Evolutionary conservation across 1,140 invertebrate species (phyloP).

Genomic region (Notospermus geniculatus): DNA sequence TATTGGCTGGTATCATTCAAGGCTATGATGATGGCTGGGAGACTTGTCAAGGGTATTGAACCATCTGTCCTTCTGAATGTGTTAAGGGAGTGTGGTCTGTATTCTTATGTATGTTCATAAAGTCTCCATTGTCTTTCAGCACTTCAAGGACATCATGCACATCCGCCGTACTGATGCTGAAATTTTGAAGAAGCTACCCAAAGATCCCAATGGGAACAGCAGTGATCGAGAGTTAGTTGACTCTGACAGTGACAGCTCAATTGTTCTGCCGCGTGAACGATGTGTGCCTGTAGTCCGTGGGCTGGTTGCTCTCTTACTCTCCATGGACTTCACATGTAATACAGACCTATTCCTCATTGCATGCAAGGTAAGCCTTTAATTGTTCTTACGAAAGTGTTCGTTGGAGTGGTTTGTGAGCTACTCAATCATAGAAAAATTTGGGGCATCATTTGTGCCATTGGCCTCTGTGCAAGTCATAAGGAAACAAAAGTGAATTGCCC

Average conservation of each 20-base stretch:
- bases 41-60: too few relatives aligned
- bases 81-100: too few relatives aligned
- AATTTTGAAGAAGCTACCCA: slow-evolving; percentile 36
- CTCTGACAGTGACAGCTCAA: slow-evolving; percentile 18
- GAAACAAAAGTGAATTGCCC: too few relatives aligned
- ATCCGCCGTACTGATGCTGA: slow-evolving; percentile 50
- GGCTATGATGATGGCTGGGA: too few relatives aligned
- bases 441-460: too few relatives aligned
- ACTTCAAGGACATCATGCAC: slow-evolving; percentile 57
- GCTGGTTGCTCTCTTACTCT: slow-evolving; percentile 73
- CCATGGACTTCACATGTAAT: slow-evolving; percentile 78
- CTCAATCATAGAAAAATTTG: too few relatives aligned
- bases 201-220: slow-evolving; percentile 54
- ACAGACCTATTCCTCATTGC: slow-evolving; percentile 80
- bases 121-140: slow-evolving; percentile 41
- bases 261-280: slow-evolving; percentile 44
- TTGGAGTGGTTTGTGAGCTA: too few relatives aligned
- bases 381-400: too few relatives aligned
- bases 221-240: slow-evolving; percentile 26
- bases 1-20: too few relatives aligned
- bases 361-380: slow-evolving; percentile 64
- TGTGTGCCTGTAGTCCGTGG: slow-evolving; percentile 63
- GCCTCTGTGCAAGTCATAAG: too few relatives aligned
- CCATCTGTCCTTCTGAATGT: too few relatives aligned
- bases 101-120: too few relatives aligned